A percentile compares a stretch with the other conserved stretches of the same genome.
These are phyloP conservation scores for Sesamia inferens DNA, from an alignment of 2,888 invertebrate species.

Conservation along the genomic window DNA sequence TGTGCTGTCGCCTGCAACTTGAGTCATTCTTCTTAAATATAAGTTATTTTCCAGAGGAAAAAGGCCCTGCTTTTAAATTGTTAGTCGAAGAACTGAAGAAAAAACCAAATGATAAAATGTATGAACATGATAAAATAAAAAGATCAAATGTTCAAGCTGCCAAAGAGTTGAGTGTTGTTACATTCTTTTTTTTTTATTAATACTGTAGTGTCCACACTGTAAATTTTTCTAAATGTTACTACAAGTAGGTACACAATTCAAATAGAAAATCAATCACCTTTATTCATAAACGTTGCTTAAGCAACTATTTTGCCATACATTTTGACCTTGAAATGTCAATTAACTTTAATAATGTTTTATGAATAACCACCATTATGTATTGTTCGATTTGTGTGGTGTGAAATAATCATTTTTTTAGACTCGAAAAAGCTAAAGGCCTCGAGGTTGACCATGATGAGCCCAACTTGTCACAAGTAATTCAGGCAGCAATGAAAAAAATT, in stretches of 20 bases:
- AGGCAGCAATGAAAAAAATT: constrained; percentile 67
- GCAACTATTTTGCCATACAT: no score
- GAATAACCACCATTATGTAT: not conserved
- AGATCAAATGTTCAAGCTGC: constrained; percentile 74
- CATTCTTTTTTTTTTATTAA: not conserved
- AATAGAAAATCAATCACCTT: no score
- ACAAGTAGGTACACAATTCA: not conserved
- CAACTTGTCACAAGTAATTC: constrained; percentile 76
- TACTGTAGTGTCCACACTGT: no score
- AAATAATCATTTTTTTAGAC: constrained; percentile 62
- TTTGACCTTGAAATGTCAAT: no score
- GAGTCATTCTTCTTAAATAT: not conserved
- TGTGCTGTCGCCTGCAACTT: no score
- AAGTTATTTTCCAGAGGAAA: constrained; percentile 73
- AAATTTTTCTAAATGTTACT: no score
- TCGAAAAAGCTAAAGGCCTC: constrained; percentile 75
- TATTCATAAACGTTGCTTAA: no score
- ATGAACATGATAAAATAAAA: constrained; percentile 71
- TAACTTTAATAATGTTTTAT: no score
- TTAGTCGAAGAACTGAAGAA: constrained; percentile 74
- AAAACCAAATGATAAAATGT: constrained; percentile 71
- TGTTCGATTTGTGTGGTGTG: not conserved
- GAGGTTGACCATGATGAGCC: constrained; percentile 81
- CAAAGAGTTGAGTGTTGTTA: constrained; percentile 74
- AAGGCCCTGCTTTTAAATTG: constrained; percentile 79